Evolutionary conservation across 2,113 vertebrate genomes (phyloP), one percentile per base, ranked within the genome.

Genomic region (Meles meles): DNA sequence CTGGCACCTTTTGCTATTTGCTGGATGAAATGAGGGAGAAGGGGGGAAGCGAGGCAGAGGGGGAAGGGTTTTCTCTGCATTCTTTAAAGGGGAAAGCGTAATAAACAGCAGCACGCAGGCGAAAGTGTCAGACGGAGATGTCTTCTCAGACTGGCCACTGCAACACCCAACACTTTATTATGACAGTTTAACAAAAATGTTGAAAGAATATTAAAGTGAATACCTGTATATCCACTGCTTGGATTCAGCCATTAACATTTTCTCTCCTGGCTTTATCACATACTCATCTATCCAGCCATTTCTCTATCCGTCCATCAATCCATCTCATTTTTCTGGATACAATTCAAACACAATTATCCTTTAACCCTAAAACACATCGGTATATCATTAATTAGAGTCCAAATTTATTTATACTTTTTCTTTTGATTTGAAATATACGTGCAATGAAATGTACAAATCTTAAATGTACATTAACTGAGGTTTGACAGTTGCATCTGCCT

Each of bases 21-120:
- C 74, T 90, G 81, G 63, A 81, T 88, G 91, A 79, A 88, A 94
- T 93, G 69, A 74, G 77, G n/a, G 63, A 96, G 52, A 61, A 57
- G 23, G 21, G 39, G 76, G 74, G 15, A 74, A 79, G 69, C 31
- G 82, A 84, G 84, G 61, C 82, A 90, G 79, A 44, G 17, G 15
- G 76, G 44, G 34, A 61, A 71, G 42, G 93, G 72, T 13, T n/a
- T 6, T 55, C 55, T 74, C 61, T 77, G 57, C 37, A 42, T 90
- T 82, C 23, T 72, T 88, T 72, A 18, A 88, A 90, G 39, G 63
- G 44, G 69, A 94, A 86, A 79, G 79, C 74, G 7, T 47, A n/a
- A 2, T 87, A 67, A 90, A 77, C 18, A 37, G 87, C 83, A 71
- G 85, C 55, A 37, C 27, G 23, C 77, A 27, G 55, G 90, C 52